Evolutionary conservation across 2,888 invertebrate species (phyloP), one percentile per base, ranked within the genome.

Genomic region (Aphidoletes aphidimyza): DNA sequence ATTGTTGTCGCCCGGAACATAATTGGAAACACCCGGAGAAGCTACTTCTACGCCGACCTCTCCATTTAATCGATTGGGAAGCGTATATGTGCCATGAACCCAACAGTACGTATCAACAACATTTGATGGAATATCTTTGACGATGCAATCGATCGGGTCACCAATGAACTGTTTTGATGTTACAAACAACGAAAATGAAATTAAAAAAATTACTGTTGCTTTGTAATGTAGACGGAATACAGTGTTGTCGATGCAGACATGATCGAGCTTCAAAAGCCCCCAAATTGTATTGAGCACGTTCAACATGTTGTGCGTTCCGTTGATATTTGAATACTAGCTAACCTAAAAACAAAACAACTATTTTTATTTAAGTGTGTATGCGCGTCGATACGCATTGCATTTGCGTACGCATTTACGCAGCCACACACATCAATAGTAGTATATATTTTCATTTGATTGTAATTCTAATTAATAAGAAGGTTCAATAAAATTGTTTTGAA

Each of bases 111-210:
- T 22, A 54, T 97, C 96, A 95, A 97, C 96, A 2, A 97, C 95
- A 88, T 94, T 93, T 86, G 94, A 91, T n/a, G 96, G 96, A 86
- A 97, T 95, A 88, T 96, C 96, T 88, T 96, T 96, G 78, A 96
- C 95, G 89, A 97, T 96, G 90, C 98, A 98, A 91, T 97, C 97
- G 89, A 98, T 98, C 36, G 98, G 98, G 90, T 98, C 98, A 11
- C 98, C 98, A 89, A 98, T 97, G 91, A 86, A 88, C 8, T 87
- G 87, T 22, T 54, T 54, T 22, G 54, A 54, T 54, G 54, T 54
- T 14, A 22, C 54, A 54, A 54, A 54, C 22, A 54, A 54, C 22
- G 54, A 54, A 14, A n/a, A 54, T 11, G 9, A 5, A 54, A 54
- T 54, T 22, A 54, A 54, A 22, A 54, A 22, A 11, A 54, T 54